Base-by-base conservation (phyloP, 2,888 invertebrate species). In the Copidosoma aretas region DNA sequence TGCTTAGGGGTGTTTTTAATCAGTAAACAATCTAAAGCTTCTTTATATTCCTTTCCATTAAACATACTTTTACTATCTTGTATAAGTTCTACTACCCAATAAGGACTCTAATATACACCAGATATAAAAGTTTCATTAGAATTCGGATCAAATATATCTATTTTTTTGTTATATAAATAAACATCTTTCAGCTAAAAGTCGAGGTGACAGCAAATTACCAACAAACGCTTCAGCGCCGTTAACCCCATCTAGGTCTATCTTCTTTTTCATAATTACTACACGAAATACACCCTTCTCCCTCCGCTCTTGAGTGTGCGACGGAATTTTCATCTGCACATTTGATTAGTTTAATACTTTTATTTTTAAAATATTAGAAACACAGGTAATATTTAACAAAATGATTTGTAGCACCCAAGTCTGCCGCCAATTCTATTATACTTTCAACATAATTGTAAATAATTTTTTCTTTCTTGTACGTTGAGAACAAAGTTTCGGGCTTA, bases 331-430 rank as follows among this genome's bases (percentile, higher is more conserved):
- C 75, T 1, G 74, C 75, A 63, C 74, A 72, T 54, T 71, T 73
- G 52, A 75, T 75, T 58, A 49, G 54, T 53, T 68, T 64, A 8
- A 57, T 62, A 51, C 73, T 60, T 15, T 49, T 54, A 24, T 70
- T 60, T 60, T 72, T 60, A 60, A 75, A 73, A 1, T 59, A 60
- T 71, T 70, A 72, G 43, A 74, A 74, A 57, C 71, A 71, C 39
- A 32, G 54, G 52, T 64, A 73, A 19, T 67, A 70, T 61, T 75
- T 76, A 17, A 73, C 70, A 12, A 75, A 43, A 56, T 75, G 75
- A 25, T 73, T 73, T 17, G 75, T 75, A 17, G 74, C 76, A 4
- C 74, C 75, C 10, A 74, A 76, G 59, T 76, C 73, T 22, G 73
- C 75, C 15, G 72, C 15, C 58, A 74, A 74, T 46, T 72, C 63